A percentile compares a stretch with the other conserved stretches of the same genome.
phyloP scores from a whole-genome alignment of 2,797 vertebrate species.

The Schizopygopsis pylzovi region DNA sequence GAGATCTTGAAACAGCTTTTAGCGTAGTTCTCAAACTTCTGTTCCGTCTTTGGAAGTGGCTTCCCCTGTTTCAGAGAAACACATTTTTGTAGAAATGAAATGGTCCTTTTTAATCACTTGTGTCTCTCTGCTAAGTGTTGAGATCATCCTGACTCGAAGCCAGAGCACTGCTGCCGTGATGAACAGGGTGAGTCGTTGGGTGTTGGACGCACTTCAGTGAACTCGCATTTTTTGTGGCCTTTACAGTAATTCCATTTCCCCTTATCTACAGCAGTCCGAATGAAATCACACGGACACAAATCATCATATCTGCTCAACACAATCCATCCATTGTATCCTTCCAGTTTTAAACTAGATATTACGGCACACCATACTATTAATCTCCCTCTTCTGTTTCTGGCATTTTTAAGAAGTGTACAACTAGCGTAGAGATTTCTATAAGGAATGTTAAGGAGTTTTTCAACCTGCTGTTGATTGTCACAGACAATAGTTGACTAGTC shows the following conservation, averaged over 20 bases:
- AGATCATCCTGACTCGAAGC: conserved; percentile 51
- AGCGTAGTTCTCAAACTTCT: conserved; percentile 83
- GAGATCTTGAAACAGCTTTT: conserved; percentile 75
- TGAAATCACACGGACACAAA: conserved; percentile 50
- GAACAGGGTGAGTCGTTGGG: conserved; percentile 46
- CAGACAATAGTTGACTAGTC: background rate
- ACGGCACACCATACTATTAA: background rate
- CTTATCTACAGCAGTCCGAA: conserved; percentile 54
- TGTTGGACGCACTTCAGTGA: conserved; percentile 43
- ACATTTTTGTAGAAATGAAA: conserved; percentile 45
- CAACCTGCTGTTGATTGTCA: background rate
- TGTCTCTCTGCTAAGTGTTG: conserved; percentile 53
- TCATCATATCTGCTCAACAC: conserved; percentile 40
- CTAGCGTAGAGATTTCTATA: background rate
- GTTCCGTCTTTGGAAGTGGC: conserved; percentile 78
- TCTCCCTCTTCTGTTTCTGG: background rate
- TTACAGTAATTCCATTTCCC: conserved; percentile 50
- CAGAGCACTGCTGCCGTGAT: conserved; percentile 49
- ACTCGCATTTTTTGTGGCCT: conserved; percentile 43
- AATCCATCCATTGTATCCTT: conserved; percentile 38
- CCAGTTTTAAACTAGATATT: conserved; percentile 28
- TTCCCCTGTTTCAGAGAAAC: conserved; percentile 71
- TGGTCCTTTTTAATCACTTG: conserved; percentile 54
- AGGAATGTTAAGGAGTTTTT: background rate
- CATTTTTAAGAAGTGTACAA: background rate